Evolutionary conservation across 2,113 vertebrate species (phyloP), one percentile per base, ranked within the genome.

Genomic region (Merops nubicus): DNA sequence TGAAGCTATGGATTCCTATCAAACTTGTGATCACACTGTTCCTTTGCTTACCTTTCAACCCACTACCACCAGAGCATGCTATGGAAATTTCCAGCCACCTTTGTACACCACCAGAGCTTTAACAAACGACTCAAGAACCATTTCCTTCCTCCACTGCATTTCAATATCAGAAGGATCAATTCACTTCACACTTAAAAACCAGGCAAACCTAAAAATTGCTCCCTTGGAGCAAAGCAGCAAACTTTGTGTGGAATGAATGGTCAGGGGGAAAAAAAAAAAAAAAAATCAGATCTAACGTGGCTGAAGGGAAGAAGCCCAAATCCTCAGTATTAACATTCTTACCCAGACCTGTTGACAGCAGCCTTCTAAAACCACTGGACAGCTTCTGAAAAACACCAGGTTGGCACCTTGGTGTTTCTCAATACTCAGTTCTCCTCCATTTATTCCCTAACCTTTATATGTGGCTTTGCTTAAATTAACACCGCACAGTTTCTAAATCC

Each of bases 1-100:
- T 47, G 74, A 70, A 97, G 87, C 63, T 38, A 80, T 2, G 54
- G 83, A 94, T 91, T 40, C 80, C 87, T 93, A 92, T 81, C 88
- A 81, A 79, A 89, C 80, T n/a, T 89, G 40, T 57, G 76, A 91
- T 86, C 84, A 60, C 77, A 12, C 8, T 72, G 80, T 57, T 83
- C n/a, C 36, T 53, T 67, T 86, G 67, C 88, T 62, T 50, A 79
- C 76, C 68, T 59, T 70, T 78, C 83, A 53, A 40, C 48, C 62
- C 48, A 38, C 89, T 60, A 82, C 69, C 81, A 45, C 34, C 76
- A 84, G 84, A 64, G 76, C 63, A 25, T 47, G 29, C 73, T 68
- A 22, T 65, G 94, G 92, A 83, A 94, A 91, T 64, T 91, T 94
- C 96, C 92, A 95, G 23, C 83, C 48, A 64, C 42, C 43, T 59